Evolutionary conservation across 1,140 invertebrate genomes (phyloP).

Genomic region (Doryteuthis pealeii): DNA sequence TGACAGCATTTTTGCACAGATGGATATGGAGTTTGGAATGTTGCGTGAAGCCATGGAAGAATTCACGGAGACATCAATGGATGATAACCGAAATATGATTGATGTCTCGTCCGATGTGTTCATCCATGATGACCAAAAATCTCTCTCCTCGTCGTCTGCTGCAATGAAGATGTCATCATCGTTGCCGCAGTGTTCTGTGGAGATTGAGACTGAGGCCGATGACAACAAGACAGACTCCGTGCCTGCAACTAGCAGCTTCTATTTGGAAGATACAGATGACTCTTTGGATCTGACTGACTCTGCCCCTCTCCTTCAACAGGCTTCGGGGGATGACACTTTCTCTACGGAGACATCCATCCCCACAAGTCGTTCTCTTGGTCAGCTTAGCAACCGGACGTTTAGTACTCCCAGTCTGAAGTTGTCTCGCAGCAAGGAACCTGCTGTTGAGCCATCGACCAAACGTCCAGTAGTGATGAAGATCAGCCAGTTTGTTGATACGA

Average conservation of each 20-base stretch:
- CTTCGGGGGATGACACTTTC: background rate
- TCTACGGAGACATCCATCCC: background rate
- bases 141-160: background rate
- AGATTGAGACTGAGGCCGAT: background rate
- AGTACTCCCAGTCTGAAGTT: background rate
- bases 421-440: background rate
- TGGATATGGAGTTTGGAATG: conserved; percentile 46
- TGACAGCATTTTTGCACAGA: conserved; percentile 47
- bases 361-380: background rate
- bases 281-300: background rate
- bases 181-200: background rate
- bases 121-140: background rate
- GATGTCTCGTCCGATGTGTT: background rate
- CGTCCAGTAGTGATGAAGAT: conserved; percentile 9
- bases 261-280: background rate
- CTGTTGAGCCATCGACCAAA: background rate
- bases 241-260: background rate
- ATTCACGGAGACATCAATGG: conserved; percentile 38
- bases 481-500: background rate
- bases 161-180: background rate
- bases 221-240: background rate
- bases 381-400: background rate
- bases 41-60: conserved; percentile 46
- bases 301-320: background rate
- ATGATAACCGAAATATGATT: conserved; percentile 16